Base-by-base conservation (phyloP, 2,888 invertebrate genomes). In the Xestia c-nigrum region DNA sequence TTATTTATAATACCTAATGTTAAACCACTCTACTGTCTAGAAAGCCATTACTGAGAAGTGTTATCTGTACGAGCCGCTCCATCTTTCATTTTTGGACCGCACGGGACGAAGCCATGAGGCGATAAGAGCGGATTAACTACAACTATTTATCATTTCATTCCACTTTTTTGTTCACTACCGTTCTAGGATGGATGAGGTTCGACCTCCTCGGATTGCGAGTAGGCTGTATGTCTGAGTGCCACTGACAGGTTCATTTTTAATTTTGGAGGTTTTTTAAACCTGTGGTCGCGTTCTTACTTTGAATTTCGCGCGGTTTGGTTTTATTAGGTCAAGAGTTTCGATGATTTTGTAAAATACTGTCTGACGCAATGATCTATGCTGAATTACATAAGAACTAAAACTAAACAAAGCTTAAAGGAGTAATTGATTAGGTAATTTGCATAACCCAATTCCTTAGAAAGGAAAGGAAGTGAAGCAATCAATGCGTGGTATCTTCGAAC, bases 81-180 rank as follows among this genome's bases (percentile, higher is more conserved):
- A 96, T 96, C 96, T 96, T 93, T 96, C 96, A 96, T 96, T 95
- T 96, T 95, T 92, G 94, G 96, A 95, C 95, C 96, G 93, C 96
- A 95, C 95, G 96, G 95, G 95, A 94, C 94, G 95, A 92, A 88
- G 87, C 91, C 88, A 89, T 88, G 89, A 89, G 91, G 90, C 94
- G 96, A 96, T 96, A 96, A 96, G 94, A 91, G 89, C 91, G 96
- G 96, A 96, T 96, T 96, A 96, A 96, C 94, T 93, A 92, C 88
- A 92, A 94, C 96, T 95, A 96, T 96, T 96, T 96, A 96, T 96
- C 96, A 96, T 96, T 92, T 92, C 85, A 91, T 89, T 93, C 91
- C 89, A 92, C 91, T 94, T 94, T 96, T 95, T 95, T 94, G 91
- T 94, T 93, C 92, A 94, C 95, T 95, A 95, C 95, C 93, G 94